Percentiles rank a stretch among this genome's conserved stretches.
Evolutionary conservation across 1,140 invertebrate species (phyloP).

Genomic region (Mamestra configurata): DNA sequence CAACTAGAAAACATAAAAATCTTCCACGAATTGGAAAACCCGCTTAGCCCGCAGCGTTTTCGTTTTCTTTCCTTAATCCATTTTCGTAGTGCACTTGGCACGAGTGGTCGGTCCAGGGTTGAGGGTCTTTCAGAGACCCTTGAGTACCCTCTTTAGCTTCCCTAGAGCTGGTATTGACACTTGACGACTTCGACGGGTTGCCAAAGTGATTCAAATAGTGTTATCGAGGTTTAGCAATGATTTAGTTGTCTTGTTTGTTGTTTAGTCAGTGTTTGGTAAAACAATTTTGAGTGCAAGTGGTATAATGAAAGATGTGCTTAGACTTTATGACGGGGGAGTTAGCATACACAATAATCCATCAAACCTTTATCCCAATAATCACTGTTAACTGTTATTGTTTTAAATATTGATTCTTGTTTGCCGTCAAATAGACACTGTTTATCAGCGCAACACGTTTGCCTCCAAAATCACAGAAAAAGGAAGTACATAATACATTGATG

Average conservation of each 20-base stretch:
- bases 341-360: too few relatives aligned
- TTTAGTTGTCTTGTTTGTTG: neutral
- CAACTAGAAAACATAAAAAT: neutral
- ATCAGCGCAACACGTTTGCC: too few relatives aligned
- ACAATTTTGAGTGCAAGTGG: too few relatives aligned
- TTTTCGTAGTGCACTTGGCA: slow-evolving; percentile 5
- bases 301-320: too few relatives aligned
- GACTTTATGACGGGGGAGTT: too few relatives aligned
- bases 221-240: neutral
- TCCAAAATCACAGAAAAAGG: too few relatives aligned
- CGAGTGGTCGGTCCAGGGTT: slow-evolving; percentile 18
- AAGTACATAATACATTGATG: too few relatives aligned
- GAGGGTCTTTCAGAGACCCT: neutral
- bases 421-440: too few relatives aligned
- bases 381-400: too few relatives aligned
- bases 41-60: neutral
- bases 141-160: neutral
- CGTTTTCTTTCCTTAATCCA: slow-evolving; percentile 6
- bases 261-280: too few relatives aligned
- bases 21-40: neutral
- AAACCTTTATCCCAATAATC: too few relatives aligned
- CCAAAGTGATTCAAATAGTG: neutral
- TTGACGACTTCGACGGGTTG: neutral
- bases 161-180: neutral
- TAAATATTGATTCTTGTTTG: too few relatives aligned